Percentiles rank a stretch among this genome's conserved stretches.
Conservation (phyloP, 1,140 invertebrate species). For the Argopecten irradians region DNA sequence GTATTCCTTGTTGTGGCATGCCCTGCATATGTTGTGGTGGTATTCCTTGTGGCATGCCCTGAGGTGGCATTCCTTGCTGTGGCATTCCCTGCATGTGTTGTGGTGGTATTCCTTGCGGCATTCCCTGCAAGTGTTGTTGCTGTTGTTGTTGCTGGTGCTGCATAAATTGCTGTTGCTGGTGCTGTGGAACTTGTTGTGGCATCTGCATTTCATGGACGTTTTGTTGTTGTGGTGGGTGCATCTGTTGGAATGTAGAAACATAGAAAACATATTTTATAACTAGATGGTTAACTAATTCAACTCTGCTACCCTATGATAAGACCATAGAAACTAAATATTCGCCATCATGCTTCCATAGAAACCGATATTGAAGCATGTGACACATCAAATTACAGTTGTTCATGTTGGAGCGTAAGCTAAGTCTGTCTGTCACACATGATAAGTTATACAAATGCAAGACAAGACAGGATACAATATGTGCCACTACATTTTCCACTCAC, state of each 20-base stretch:
- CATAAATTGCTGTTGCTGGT: constrained; percentile 35
- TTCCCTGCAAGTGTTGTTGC: not conserved
- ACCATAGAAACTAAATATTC: too few species aligned
- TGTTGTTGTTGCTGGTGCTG: constrained; percentile 25
- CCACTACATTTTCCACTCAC: constrained; percentile 50
- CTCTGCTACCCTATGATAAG: too few species aligned
- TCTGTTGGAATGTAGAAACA: constrained; percentile 25
- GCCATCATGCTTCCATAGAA: too few species aligned
- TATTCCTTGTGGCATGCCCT: constrained; percentile 39
- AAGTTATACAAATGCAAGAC: not conserved
- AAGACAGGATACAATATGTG: too few species aligned
- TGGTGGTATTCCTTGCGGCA: constrained; percentile 47
- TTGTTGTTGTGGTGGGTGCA: constrained; percentile 43
- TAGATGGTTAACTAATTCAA: not conserved
- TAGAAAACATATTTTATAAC: not conserved
- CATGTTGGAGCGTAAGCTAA: not conserved
- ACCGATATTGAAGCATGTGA: too few species aligned
- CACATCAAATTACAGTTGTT: too few species aligned
- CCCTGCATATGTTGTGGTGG: constrained; percentile 48
- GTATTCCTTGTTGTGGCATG: constrained; percentile 29
- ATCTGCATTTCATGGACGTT: constrained; percentile 57
- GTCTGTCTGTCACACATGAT: not conserved
- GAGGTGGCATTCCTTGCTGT: not conserved
- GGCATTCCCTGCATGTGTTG: not conserved
- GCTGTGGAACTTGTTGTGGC: constrained; percentile 42